Evolutionary conservation across 2,113 vertebrate species (phyloP).

Genomic region (Romanogobio albipinnatus): DNA sequence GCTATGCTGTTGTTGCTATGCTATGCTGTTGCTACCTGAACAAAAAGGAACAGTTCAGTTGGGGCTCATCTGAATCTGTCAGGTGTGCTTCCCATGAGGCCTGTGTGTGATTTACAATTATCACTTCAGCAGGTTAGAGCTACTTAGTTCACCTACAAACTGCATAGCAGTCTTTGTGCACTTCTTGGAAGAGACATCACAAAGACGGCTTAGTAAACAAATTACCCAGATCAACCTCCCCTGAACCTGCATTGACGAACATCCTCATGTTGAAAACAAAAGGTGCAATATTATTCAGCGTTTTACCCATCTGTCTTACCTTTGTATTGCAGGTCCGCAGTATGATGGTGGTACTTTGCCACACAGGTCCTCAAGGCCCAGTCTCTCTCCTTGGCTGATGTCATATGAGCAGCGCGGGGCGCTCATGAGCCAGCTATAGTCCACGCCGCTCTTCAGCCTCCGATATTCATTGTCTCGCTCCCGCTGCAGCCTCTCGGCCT

Average conservation of each 20-base stretch:
- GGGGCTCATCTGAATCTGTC: not conserved
- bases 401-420: conserved; percentile 79
- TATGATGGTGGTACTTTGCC: conserved; percentile 87
- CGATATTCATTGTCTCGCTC: conserved; percentile 82
- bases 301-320: conserved; percentile 69
- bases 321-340: conserved; percentile 91
- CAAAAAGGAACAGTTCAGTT: not conserved
- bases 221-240: not conserved
- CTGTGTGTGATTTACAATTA: conserved; percentile 18
- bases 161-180: not conserved
- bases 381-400: conserved; percentile 85
- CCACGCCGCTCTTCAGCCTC: conserved; percentile 86
- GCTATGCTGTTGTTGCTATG: too few relatives aligned
- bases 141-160: not conserved
- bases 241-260: not conserved
- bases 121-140: conserved; percentile 15
- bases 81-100: not conserved
- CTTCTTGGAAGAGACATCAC: not conserved
- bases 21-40: not conserved
- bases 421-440: conserved; percentile 96
- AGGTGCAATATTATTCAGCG: too few relatives aligned
- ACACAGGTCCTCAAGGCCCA: conserved; percentile 91
- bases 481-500: conserved; percentile 85
- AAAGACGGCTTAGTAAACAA: not conserved
- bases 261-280: not conserved